phyloP scores from a whole-genome alignment of 2,888 invertebrate species.

The Lutraria lutraria region DNA sequence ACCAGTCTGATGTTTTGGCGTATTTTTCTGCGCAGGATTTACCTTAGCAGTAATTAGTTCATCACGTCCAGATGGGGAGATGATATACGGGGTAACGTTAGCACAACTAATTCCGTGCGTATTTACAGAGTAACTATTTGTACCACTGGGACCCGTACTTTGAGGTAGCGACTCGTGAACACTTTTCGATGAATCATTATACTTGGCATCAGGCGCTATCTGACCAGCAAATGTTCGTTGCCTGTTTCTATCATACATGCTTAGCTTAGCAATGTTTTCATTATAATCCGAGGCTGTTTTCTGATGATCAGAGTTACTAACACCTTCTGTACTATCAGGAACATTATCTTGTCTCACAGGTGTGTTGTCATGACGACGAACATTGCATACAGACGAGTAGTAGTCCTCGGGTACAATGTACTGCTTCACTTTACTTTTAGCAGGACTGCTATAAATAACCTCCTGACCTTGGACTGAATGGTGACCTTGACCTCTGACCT shows the following conservation, averaged over 20 bases:
- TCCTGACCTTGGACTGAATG: constrained; percentile 28
- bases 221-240: constrained; percentile 33
- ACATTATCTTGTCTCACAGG: background rate
- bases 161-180: constrained; percentile 35
- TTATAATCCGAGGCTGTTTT: background rate
- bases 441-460: constrained; percentile 52
- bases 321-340: background rate
- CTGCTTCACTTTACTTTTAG: constrained; percentile 63
- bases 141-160: background rate
- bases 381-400: constrained; percentile 51
- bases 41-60: background rate
- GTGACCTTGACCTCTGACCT: constrained; percentile 11
- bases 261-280: background rate
- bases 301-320: background rate
- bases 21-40: constrained; percentile 46
- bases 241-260: background rate
- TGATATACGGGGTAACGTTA: constrained; percentile 24
- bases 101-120: constrained; percentile 43
- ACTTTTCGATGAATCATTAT: constrained; percentile 53
- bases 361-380: background rate
- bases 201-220: constrained; percentile 64
- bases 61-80: constrained; percentile 6
- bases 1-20: constrained; percentile 23
- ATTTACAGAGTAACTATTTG: constrained; percentile 20
- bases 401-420: constrained; percentile 67